Conservation (phyloP, 2,113 vertebrate species). For the Callipepla squamata region DNA sequence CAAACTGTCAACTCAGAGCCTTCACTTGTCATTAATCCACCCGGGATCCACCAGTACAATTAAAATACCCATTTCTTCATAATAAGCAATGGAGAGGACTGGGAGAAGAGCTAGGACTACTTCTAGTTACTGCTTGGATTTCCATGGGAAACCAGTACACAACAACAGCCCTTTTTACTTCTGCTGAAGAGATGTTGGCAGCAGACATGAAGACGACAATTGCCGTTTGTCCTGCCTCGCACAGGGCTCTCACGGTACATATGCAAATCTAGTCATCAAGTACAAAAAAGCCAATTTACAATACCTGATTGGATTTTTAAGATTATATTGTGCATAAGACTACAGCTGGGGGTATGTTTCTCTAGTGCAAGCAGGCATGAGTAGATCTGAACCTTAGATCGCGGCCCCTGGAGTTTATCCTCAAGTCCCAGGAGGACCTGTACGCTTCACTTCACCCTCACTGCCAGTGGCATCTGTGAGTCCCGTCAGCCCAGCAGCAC, state of each 20-base stretch:
- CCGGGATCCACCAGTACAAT: slow-evolving; percentile 15
- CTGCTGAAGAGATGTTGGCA: slow-evolving; percentile 59
- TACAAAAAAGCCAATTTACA: slow-evolving; percentile 69
- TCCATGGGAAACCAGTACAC: slow-evolving; percentile 63
- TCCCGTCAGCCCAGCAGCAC: background rate
- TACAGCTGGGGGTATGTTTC: slow-evolving; percentile 37
- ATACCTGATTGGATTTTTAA: slow-evolving; percentile 60
- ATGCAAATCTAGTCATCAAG: slow-evolving; percentile 58
- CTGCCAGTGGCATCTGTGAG: background rate
- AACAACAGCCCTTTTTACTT: slow-evolving; percentile 65
- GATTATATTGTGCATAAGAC: slow-evolving; percentile 70
- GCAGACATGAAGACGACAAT: slow-evolving; percentile 46
- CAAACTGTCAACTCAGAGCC: slow-evolving; percentile 7
- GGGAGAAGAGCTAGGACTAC: slow-evolving; percentile 53
- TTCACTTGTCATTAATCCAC: slow-evolving; percentile 10
- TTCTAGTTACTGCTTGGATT: slow-evolving; percentile 64
- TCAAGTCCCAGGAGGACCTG: slow-evolving; percentile 31
- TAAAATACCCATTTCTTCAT: slow-evolving; percentile 26
- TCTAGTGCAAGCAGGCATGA: slow-evolving; percentile 52
- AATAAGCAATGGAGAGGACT: slow-evolving; percentile 22
- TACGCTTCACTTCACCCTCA: slow-evolving; percentile 30
- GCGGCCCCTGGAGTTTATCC: slow-evolving; percentile 27
- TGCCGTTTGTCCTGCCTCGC: slow-evolving; percentile 53
- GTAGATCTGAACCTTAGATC: slow-evolving; percentile 7
- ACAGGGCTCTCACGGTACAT: slow-evolving; percentile 58